Percentiles rank a stretch among this genome's conserved stretches.
Evolutionary conservation across 2,797 vertebrate genomes (phyloP).

Genomic region (Lagocephalus sceleratus): DNA sequence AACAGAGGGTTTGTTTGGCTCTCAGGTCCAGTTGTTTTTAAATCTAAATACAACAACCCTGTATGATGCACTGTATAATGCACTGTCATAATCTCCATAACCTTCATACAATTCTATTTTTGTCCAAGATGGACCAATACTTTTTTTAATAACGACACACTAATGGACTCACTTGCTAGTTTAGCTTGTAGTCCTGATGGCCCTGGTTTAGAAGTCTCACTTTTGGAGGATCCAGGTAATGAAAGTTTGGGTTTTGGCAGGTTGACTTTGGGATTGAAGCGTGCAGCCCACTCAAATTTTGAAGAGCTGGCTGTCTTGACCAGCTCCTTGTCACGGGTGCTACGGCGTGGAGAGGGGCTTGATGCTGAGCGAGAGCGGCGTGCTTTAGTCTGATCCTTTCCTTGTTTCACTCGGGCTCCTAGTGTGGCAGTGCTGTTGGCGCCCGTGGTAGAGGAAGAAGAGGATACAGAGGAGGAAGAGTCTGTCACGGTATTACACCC

Average conservation of each 20-base stretch:
- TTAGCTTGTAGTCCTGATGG: slow-evolving; percentile 99
- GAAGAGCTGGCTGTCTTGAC: slow-evolving; percentile 93
- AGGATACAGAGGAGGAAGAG: slow-evolving; percentile 96
- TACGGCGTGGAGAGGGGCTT: slow-evolving; percentile 95
- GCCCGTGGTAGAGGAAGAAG: slow-evolving; percentile 91
- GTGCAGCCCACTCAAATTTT: slow-evolving; percentile 98
- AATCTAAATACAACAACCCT: slow-evolving; percentile 10
- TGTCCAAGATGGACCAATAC: too few relatives aligned
- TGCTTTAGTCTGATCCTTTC: slow-evolving; percentile 98
- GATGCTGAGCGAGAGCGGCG: slow-evolving; percentile 96
- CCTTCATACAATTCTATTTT: too few relatives aligned
- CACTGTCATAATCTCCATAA: too few relatives aligned
- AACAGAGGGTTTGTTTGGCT: slow-evolving; percentile 7
- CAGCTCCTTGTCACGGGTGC: slow-evolving; percentile 93
- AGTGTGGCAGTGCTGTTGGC: slow-evolving; percentile 82
- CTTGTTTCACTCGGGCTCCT: slow-evolving; percentile 96
- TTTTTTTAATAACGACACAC: too few relatives aligned
- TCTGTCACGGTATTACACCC: slow-evolving; percentile 99
- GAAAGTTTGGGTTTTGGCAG: slow-evolving; percentile 99
- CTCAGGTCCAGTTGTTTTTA: slow-evolving; percentile 45
- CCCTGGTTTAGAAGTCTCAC: slow-evolving; percentile 98
- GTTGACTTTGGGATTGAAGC: slow-evolving; percentile 98
- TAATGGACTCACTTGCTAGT: slow-evolving; percentile 92
- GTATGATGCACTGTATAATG: too few relatives aligned
- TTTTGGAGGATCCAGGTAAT: slow-evolving; percentile 96